Percentiles rank a stretch among this genome's conserved stretches.
Evolutionary conservation across 2,113 vertebrate genomes (phyloP).

Genomic region (Poeciliopsis prolifica): DNA sequence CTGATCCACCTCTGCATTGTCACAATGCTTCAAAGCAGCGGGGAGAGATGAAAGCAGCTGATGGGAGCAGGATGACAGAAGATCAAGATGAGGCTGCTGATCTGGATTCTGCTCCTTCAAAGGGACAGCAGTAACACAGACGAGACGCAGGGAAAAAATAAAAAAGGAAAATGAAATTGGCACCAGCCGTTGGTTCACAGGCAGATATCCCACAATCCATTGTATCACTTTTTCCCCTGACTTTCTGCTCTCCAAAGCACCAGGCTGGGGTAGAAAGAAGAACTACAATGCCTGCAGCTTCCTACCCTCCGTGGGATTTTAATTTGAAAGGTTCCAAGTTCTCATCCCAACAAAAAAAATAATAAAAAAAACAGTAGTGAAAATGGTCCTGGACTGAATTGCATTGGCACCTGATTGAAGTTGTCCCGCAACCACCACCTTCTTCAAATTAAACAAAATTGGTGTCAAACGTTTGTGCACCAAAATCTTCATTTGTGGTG

Average conservation of each 20-base stretch:
- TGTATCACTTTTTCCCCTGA: conserved; percentile 41
- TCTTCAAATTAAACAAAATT: no score
- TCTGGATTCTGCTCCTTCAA: conserved; percentile 58
- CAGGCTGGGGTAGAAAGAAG: conserved; percentile 30
- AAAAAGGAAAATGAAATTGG: conserved; percentile 41
- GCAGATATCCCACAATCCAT: conserved; percentile 47
- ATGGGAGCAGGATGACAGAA: conserved; percentile 60
- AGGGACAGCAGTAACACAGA: conserved; percentile 33
- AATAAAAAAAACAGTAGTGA: conserved; percentile 25
- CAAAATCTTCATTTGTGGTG: no score
- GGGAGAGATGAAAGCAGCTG: conserved; percentile 54
- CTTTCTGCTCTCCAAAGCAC: conserved; percentile 50
- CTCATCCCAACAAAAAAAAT: background rate
- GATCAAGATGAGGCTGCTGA: conserved; percentile 57
- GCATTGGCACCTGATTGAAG: no score
- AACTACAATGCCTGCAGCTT: conserved; percentile 25
- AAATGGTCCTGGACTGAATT: conserved; percentile 17
- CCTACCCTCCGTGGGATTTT: conserved; percentile 12
- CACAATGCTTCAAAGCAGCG: conserved; percentile 65
- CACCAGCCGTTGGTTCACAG: conserved; percentile 56
- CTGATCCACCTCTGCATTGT: conserved; percentile 68
- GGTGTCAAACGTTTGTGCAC: no score
- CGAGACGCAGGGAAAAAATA: background rate
- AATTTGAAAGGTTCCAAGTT: conserved; percentile 22
- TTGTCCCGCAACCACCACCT: no score